A percentile compares a stretch with the other conserved stretches of the same genome.
Conservation (phyloP, 1,140 invertebrate genomes). For the Drosophila aff. region DNA sequence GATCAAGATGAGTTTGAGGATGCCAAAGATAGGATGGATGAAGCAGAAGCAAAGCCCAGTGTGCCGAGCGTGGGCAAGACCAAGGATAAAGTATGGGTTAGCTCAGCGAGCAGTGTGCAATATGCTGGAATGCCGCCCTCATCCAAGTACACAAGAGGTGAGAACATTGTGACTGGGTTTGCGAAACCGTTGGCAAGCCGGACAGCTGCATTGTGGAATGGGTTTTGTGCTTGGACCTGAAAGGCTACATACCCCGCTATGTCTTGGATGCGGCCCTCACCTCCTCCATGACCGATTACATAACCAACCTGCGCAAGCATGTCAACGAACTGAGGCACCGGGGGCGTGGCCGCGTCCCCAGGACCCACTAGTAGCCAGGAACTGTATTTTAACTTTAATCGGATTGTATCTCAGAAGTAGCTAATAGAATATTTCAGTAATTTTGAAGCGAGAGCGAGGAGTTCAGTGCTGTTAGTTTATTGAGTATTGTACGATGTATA, state of each 20-base stretch:
- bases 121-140: constrained; percentile 87
- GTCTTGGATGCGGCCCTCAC: constrained; percentile 88
- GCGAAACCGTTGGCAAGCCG: constrained; percentile 86
- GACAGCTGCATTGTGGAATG: constrained; percentile 89
- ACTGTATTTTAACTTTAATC: constrained; percentile 55
- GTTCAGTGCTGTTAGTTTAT: constrained; percentile 69
- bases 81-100: constrained; percentile 82
- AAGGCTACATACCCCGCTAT: constrained; percentile 90
- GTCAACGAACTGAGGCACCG: constrained; percentile 78
- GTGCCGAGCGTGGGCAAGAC: constrained; percentile 39
- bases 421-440: constrained; percentile 25
- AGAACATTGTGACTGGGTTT: constrained; percentile 90
- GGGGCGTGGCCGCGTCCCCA: constrained; percentile 47
- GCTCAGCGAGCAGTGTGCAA: constrained; percentile 85
- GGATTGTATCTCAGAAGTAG: constrained; percentile 66
- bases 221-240: constrained; percentile 91
- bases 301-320: constrained; percentile 86
- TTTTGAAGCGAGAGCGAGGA: constrained; percentile 15
- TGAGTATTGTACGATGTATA: constrained; percentile 59
- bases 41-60: constrained; percentile 7
- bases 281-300: constrained; percentile 87
- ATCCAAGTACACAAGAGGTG: constrained; percentile 89
- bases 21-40: constrained; percentile 64
- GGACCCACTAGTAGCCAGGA: constrained; percentile 33
- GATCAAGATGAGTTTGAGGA: constrained; percentile 72